Percentiles rank a stretch among this genome's conserved stretches.
phyloP scores from a whole-genome alignment of 2,888 invertebrate species.

The Agonum fuliginosum region DNA sequence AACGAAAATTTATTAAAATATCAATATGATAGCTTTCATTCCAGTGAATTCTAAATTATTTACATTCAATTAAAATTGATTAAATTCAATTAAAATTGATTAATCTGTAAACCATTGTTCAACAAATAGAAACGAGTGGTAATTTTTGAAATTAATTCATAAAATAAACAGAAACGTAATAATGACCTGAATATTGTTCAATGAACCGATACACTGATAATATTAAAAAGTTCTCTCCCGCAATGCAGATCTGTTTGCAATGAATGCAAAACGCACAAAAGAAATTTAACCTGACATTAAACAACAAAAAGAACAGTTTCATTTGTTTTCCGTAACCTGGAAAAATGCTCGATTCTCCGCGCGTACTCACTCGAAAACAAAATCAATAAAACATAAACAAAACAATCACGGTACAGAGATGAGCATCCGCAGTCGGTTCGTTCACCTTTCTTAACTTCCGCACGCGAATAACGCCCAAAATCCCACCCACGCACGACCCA shows the following conservation, averaged over 20 bases:
- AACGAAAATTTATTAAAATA: neutral
- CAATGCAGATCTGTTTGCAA: neutral
- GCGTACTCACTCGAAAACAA: slow-evolving; percentile 51
- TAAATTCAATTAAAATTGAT: neutral
- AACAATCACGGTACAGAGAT: slow-evolving; percentile 55
- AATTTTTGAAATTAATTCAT: neutral
- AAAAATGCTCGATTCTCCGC: slow-evolving; percentile 42
- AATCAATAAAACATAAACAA: slow-evolving; percentile 57
- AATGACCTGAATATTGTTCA: neutral
- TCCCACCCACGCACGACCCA: neutral
- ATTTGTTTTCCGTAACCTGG: slow-evolving; percentile 43
- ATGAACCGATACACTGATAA: slow-evolving; percentile 7
- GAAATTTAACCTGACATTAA: slow-evolving; percentile 27
- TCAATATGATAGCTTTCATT: neutral
- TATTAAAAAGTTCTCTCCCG: neutral
- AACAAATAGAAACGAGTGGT: neutral
- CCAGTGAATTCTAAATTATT: neutral
- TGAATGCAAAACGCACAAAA: slow-evolving; percentile 14
- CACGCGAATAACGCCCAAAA: neutral
- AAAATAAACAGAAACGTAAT: neutral
- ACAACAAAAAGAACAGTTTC: slow-evolving; percentile 27
- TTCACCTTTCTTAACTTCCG: slow-evolving; percentile 51
- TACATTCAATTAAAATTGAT: neutral
- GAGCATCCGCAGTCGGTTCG: slow-evolving; percentile 46
- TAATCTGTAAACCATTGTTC: neutral